A percentile compares a stretch with the other conserved stretches of the same genome.
phyloP scores from a whole-genome alignment of 2,113 vertebrate genomes.

The Callipepla californica region DNA sequence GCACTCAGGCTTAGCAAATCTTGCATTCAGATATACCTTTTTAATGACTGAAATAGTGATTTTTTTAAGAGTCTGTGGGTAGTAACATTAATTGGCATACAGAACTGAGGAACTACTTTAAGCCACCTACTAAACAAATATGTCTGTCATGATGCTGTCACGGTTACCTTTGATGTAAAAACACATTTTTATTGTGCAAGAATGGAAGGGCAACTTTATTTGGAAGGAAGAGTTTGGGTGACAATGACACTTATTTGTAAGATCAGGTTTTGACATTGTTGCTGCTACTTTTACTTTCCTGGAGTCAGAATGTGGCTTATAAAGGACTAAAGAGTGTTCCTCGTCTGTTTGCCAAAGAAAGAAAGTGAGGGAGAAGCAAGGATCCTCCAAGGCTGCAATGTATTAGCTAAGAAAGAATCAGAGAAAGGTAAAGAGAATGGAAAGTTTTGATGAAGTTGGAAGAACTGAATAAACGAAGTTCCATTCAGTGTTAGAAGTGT shows the following conservation, averaged over 20 bases:
- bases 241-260: not conserved
- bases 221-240: not conserved
- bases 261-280: not conserved
- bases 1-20: slow-evolving; percentile 47
- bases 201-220: not conserved
- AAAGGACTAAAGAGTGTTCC: not conserved
- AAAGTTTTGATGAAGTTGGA: slow-evolving; percentile 53
- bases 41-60: slow-evolving; percentile 51
- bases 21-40: slow-evolving; percentile 44
- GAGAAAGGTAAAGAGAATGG: not conserved
- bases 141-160: slow-evolving; percentile 17
- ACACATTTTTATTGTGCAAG: not conserved
- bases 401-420: not conserved
- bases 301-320: not conserved
- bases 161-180: slow-evolving; percentile 28
- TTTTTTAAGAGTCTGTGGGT: not conserved
- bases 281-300: not conserved
- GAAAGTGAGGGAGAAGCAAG: not conserved
- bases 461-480: slow-evolving; percentile 55
- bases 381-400: not conserved
- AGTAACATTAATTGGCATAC: not conserved
- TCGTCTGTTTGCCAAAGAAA: not conserved
- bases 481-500: slow-evolving; percentile 30
- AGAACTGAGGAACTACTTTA: slow-evolving; percentile 7
- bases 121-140: not conserved